Conservation (phyloP, 2,113 vertebrate genomes). For the Leptosomus discolor region DNA sequence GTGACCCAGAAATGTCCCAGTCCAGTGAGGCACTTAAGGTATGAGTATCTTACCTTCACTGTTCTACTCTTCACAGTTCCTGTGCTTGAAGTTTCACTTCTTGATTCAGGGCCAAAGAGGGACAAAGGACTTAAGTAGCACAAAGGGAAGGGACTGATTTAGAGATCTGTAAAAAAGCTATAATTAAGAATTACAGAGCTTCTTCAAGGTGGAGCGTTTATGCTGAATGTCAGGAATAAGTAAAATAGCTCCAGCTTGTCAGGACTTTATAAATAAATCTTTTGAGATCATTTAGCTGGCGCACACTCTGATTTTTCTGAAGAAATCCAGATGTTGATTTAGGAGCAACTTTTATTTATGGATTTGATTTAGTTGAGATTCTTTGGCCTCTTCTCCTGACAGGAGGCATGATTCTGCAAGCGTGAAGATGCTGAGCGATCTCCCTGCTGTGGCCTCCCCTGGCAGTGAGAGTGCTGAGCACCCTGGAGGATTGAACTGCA, state of each 20-base stretch:
- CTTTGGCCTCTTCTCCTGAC: neutral
- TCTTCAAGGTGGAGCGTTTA: neutral
- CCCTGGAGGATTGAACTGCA: neutral
- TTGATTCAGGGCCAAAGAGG: neutral
- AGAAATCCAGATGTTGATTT: slow-evolving; percentile 44
- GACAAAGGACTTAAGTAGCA: neutral
- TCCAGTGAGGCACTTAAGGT: neutral
- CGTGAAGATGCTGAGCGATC: fast-evolving
- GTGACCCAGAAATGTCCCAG: neutral
- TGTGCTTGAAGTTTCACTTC: neutral
- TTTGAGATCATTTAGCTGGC: neutral
- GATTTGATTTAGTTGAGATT: neutral
- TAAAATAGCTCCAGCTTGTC: slow-evolving; percentile 4
- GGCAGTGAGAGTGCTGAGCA: neutral
- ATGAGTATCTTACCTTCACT: neutral
- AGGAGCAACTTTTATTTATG: slow-evolving; percentile 22
- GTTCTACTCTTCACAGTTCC: neutral
- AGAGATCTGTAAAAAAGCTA: neutral
- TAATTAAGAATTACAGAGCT: neutral
- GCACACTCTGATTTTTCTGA: neutral
- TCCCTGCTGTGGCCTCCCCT: neutral
- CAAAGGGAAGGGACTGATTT: neutral
- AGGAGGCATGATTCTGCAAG: neutral
- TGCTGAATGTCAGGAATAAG: slow-evolving; percentile 1
- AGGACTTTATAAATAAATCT: neutral